Evolutionary conservation across 2,113 vertebrate genomes (phyloP).

Genomic region (Larimichthys polyactis): DNA sequence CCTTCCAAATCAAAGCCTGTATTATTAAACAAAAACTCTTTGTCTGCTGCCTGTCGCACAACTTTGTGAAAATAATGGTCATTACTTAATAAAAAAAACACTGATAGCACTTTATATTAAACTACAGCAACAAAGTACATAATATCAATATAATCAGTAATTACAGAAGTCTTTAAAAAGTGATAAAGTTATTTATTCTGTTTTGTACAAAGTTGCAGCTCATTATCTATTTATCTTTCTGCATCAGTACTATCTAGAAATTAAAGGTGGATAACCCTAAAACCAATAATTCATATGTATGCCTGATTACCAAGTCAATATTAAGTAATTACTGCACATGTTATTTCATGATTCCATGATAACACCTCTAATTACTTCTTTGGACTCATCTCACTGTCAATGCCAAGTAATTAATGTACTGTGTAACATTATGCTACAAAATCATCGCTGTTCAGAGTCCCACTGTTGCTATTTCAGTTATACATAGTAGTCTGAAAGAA

Average conservation of each 20-base stretch:
- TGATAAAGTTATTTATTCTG: no score
- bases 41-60: not conserved
- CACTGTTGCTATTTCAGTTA: slow-evolving; percentile 8
- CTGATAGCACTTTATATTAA: not conserved
- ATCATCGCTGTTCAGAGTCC: not conserved
- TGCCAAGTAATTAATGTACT: not conserved
- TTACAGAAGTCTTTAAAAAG: not conserved
- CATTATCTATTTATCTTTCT: not conserved
- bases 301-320: not conserved
- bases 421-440: not conserved
- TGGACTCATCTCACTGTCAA: not conserved
- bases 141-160: no score
- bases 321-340: not conserved
- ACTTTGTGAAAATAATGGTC: no score
- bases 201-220: not conserved
- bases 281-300: not conserved
- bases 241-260: not conserved
- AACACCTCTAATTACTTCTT: not conserved
- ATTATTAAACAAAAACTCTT: not conserved
- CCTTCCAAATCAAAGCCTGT: not conserved
- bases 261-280: not conserved
- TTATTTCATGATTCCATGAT: not conserved
- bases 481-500: not conserved
- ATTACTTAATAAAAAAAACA: not conserved
- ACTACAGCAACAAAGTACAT: not conserved